Conservation (phyloP, 2,888 invertebrate genomes). For the Ligdia adustata region DNA sequence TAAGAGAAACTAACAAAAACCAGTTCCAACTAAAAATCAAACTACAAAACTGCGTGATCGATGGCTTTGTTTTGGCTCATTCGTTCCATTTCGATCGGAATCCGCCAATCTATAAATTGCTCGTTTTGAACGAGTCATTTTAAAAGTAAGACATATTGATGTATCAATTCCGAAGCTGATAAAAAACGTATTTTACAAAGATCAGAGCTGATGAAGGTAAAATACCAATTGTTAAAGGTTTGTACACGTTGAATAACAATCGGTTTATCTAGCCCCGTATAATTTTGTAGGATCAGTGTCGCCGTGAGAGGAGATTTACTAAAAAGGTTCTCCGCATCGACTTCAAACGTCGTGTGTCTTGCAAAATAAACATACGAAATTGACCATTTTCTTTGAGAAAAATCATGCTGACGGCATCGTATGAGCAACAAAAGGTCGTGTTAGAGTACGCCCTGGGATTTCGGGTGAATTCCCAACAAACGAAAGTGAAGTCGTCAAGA, state of each 20-base stretch:
- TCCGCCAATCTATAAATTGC: constrained; percentile 48
- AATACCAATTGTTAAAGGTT: constrained; percentile 36
- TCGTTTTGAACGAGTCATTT: constrained; percentile 47
- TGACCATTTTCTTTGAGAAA: constrained; percentile 44
- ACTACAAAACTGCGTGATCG: constrained; percentile 48
- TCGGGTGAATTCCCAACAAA: constrained; percentile 33
- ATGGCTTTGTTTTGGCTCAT: constrained; percentile 57
- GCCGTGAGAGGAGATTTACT: constrained; percentile 39
- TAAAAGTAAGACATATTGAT: constrained; percentile 36
- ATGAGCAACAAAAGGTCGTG: constrained; percentile 40
- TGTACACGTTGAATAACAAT: constrained; percentile 34
- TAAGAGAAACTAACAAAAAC: constrained; percentile 29
- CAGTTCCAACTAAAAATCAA: constrained; percentile 36
- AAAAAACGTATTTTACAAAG: constrained; percentile 30
- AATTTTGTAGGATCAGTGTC: constrained; percentile 36
- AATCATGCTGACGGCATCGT: constrained; percentile 40
- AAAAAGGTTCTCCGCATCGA: constrained; percentile 38
- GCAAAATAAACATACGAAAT: constrained; percentile 40
- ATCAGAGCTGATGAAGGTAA: constrained; percentile 25
- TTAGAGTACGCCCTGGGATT: constrained; percentile 35
- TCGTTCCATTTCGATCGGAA: constrained; percentile 48
- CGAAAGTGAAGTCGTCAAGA: constrained; percentile 1
- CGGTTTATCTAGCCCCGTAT: constrained; percentile 35
- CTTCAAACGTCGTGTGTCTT: constrained; percentile 36
- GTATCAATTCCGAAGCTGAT: constrained; percentile 25